A percentile compares a stretch with the other conserved stretches of the same genome.
phyloP scores from a whole-genome alignment of 53 echinoderm and acorn worm genomes.

The Astropecten irregularis region DNA sequence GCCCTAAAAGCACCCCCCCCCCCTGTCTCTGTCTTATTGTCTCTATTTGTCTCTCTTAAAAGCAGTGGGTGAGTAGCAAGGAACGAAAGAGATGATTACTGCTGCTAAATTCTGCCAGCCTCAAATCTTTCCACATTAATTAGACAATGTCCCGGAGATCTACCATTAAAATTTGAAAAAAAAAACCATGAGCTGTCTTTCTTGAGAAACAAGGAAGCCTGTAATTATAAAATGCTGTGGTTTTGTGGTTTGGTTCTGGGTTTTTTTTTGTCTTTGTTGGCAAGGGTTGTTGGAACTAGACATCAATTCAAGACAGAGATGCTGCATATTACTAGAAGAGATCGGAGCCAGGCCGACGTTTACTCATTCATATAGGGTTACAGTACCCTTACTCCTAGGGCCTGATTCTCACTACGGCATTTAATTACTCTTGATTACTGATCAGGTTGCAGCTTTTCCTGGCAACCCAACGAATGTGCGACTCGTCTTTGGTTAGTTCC shows the following conservation, averaged over 20 bases:
- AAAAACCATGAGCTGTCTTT: too few species aligned
- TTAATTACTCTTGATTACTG: constrained; percentile 59
- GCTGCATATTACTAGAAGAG: constrained; percentile 22
- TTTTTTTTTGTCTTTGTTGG: constrained; percentile 41
- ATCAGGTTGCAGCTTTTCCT: constrained; percentile 26
- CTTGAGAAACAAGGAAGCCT: neutral
- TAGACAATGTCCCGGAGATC: constrained; percentile 12
- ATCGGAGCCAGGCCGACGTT: constrained; percentile 22
- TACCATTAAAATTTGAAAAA: neutral
- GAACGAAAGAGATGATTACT: constrained; percentile 31
- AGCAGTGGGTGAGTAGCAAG: neutral
- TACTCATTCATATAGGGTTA: constrained; percentile 33
- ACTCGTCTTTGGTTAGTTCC: too few species aligned
- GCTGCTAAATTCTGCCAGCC: constrained; percentile 12
- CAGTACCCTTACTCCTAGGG: constrained; percentile 9
- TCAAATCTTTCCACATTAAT: constrained; percentile 59
- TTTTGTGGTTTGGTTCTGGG: too few species aligned
- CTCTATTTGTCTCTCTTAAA: neutral
- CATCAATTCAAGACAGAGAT: constrained; percentile 7
- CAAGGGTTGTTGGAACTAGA: neutral
- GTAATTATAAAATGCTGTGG: constrained; percentile 36
- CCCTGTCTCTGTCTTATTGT: too few species aligned
- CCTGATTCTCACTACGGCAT: constrained; percentile 45
- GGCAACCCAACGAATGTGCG: too few species aligned
- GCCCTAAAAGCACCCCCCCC: neutral